phyloP scores from a whole-genome alignment of 2,113 vertebrate genomes.

The Poecilia latipinna region DNA sequence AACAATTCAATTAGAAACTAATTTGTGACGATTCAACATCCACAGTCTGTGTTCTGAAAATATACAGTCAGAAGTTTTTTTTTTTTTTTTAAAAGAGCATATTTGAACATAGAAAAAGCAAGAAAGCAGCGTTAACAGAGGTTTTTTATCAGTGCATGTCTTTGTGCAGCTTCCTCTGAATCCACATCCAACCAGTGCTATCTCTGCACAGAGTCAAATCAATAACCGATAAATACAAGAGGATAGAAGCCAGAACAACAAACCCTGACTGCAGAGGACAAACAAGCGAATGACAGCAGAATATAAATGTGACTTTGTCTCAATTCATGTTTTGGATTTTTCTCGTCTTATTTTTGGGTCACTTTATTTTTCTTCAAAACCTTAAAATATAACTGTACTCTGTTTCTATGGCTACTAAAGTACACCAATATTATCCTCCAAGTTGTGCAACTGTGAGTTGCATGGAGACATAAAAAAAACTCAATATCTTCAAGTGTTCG shows the following conservation, averaged over 20 bases:
- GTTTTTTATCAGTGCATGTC: neutral
- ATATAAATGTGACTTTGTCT: neutral
- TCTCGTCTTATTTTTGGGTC: too few species aligned
- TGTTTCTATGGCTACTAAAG: neutral
- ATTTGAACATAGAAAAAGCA: too few species aligned
- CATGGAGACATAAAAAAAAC: too few species aligned
- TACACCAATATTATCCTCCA: neutral
- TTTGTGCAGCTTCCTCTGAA: constrained; percentile 8
- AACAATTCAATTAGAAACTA: neutral
- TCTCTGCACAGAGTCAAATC: constrained; percentile 20
- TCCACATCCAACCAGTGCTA: constrained; percentile 1
- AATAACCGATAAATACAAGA: constrained; percentile 26
- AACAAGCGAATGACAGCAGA: neutral
- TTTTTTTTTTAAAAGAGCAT: neutral
- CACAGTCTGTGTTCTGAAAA: neutral
- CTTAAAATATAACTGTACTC: neutral
- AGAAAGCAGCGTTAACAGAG: neutral
- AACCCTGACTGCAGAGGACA: constrained; percentile 3
- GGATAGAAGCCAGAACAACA: constrained; percentile 20
- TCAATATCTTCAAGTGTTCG: too few species aligned
- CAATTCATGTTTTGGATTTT: neutral
- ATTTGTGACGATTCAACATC: neutral
- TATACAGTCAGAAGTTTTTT: neutral
- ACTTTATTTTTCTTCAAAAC: neutral
- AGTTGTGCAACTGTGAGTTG: too few species aligned